A percentile compares a stretch with the other conserved stretches of the same genome.
Evolutionary conservation across 1,140 invertebrate species (phyloP).

Genomic region (Drosophila nasuta): DNA sequence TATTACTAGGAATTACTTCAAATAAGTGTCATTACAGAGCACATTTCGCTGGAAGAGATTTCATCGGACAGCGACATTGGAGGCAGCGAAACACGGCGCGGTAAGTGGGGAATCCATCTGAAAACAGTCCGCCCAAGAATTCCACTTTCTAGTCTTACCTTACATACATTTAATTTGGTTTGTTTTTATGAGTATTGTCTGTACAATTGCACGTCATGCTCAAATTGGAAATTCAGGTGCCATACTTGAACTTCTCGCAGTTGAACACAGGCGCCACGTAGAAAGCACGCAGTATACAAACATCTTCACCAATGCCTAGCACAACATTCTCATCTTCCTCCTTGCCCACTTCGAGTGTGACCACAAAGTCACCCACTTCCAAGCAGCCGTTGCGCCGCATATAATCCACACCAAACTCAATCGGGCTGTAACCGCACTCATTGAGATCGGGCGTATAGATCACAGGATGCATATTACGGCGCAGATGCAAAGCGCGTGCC

Average conservation of each 20-base stretch:
- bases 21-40: slow-evolving; percentile 77
- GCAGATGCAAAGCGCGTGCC: slow-evolving; percentile 60
- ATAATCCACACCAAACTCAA: slow-evolving; percentile 78
- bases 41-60: slow-evolving; percentile 87
- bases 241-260: slow-evolving; percentile 77
- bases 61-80: slow-evolving; percentile 86
- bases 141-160: background rate
- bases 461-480: slow-evolving; percentile 66
- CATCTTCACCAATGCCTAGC: slow-evolving; percentile 68
- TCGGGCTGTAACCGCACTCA: slow-evolving; percentile 57
- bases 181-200: slow-evolving; percentile 23
- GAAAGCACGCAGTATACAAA: slow-evolving; percentile 72
- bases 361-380: slow-evolving; percentile 75
- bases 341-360: slow-evolving; percentile 72
- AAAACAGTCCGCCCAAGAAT: background rate
- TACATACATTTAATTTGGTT: slow-evolving; percentile 57
- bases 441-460: slow-evolving; percentile 70
- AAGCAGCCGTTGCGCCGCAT: slow-evolving; percentile 67
- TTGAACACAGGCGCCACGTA: slow-evolving; percentile 66
- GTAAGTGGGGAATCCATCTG: slow-evolving; percentile 37
- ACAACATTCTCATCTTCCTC: slow-evolving; percentile 69
- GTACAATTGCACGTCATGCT: slow-evolving; percentile 51
- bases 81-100: slow-evolving; percentile 49
- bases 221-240: slow-evolving; percentile 35
- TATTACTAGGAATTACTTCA: background rate